Evolutionary conservation across 2,797 vertebrate species (phyloP), one percentile per base, ranked within the genome.

Genomic region (Falco biarmicus): DNA sequence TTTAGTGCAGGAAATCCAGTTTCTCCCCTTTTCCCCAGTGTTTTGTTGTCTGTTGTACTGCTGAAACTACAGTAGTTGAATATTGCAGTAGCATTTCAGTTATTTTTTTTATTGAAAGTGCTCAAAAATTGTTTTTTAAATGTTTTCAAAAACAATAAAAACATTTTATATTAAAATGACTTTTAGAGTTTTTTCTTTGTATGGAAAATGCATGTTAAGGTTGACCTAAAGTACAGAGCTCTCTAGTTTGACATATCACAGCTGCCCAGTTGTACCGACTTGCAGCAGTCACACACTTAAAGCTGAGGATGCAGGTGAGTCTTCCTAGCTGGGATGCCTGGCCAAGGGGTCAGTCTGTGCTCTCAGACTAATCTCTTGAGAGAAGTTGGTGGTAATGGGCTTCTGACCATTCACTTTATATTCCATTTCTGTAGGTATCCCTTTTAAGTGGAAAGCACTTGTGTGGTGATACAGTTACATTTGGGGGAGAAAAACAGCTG

Each of bases 61-160:
- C 99, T 99, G 99, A 98, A 98, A 99, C 98, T 99, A 99, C 99
- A 99, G 99, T 99, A 99, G 99, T 99, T 99, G 99, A 99, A 98
- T 99, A 99, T 99, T 99, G 99, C 99, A 98, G 99, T 99, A 98
- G 98, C 98, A 98, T 99, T 99, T 99, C 98, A 98, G 98, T 98
- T 98, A 97, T 98, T 99, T 99, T 99, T 99, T 98, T 98, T 98
- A 99, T 98, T 98, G 98, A 98, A 99, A 99, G 98, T 99, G 98
- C 98, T 99, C 98, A 98, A 98, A 98, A 98, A 98, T 98, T 99
- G 98, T 99, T 99, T 99, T 98, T 99, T 98, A 98, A 98, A 98
- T 99, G 98, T 99, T 98, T 99, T 99, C 99, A 99, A 98, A 99
- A 98, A 98, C 98, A 99, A 99, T 99, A 99, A 99, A 99, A 98